Percentiles rank a stretch among this genome's conserved stretches.
phyloP scores from a whole-genome alignment of 2,888 invertebrate species.

The Callyntrura sp. region DNA sequence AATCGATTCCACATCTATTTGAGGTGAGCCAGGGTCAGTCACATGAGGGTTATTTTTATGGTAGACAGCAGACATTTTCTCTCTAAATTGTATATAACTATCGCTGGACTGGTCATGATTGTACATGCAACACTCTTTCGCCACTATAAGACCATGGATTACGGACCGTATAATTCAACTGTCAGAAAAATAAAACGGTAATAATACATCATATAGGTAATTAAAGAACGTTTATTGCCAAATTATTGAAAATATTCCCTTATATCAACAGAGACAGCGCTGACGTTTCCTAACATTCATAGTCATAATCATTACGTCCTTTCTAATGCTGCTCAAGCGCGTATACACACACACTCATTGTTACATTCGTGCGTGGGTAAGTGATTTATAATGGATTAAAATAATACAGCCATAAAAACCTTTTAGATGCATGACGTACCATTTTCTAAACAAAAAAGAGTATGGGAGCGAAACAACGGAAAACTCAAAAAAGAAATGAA shows the following conservation, averaged over 20 bases:
- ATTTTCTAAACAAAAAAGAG: slow-evolving; percentile 24
- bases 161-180: slow-evolving; percentile 55
- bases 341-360: neutral
- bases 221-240: slow-evolving; percentile 72
- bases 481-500: slow-evolving; percentile 1
- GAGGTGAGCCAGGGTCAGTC: too few relatives aligned
- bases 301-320: slow-evolving; percentile 1
- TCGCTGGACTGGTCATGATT: slow-evolving; percentile 13
- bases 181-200: slow-evolving; percentile 71
- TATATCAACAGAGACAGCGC: slow-evolving; percentile 47
- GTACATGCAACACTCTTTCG: neutral
- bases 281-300: slow-evolving; percentile 49
- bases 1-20: too few relatives aligned
- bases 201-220: slow-evolving; percentile 75
- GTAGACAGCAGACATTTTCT: neutral
- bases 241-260: slow-evolving; percentile 68
- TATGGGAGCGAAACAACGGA: neutral
- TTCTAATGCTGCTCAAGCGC: neutral
- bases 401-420: slow-evolving; percentile 14
- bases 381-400: slow-evolving; percentile 43
- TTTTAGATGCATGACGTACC: neutral
- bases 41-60: neutral
- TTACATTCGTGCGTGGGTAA: neutral
- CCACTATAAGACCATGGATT: neutral
- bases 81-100: neutral